phyloP scores from a whole-genome alignment of 2,797 vertebrate genomes.

The Labeo calbasu region DNA sequence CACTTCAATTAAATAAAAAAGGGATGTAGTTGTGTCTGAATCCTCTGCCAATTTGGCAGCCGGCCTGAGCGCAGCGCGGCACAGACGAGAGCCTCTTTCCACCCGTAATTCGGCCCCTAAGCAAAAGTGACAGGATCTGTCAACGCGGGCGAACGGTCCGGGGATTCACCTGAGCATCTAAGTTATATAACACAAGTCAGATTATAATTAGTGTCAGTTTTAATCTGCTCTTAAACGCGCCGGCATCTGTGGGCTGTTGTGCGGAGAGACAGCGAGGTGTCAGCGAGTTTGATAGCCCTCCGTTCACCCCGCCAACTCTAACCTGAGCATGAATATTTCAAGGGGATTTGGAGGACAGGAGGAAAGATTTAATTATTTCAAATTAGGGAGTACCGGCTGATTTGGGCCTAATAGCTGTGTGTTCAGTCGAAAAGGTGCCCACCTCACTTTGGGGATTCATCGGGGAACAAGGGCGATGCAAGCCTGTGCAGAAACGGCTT shows the following conservation, averaged over 20 bases:
- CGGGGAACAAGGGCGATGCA: constrained; percentile 49
- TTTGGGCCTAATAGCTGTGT: constrained; percentile 53
- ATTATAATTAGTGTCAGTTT: constrained; percentile 71
- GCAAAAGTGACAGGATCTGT: constrained; percentile 71
- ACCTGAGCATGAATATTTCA: constrained; percentile 67
- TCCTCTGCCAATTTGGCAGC: constrained; percentile 68
- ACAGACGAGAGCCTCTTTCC: constrained; percentile 56
- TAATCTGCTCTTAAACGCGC: constrained; percentile 62
- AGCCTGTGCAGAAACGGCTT: constrained; percentile 22
- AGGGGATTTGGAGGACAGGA: constrained; percentile 64
- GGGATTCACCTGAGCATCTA: constrained; percentile 69
- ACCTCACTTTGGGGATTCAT: constrained; percentile 42
- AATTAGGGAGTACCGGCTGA: constrained; percentile 61
- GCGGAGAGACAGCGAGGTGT: constrained; percentile 56
- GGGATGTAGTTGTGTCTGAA: constrained; percentile 66
- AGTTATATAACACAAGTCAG: constrained; percentile 70
- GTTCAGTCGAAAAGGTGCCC: constrained; percentile 38
- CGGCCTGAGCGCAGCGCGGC: constrained; percentile 49
- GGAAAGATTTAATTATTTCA: constrained; percentile 66
- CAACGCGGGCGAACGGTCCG: constrained; percentile 53
- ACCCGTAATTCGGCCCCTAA: constrained; percentile 64
- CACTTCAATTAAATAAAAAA: constrained; percentile 72
- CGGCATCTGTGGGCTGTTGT: constrained; percentile 60
- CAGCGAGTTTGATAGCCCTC: constrained; percentile 57
- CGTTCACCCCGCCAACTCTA: constrained; percentile 63